These are phyloP conservation scores for Dilophus febrilis DNA, from an alignment of 2,888 invertebrate genomes.

Conservation along the genomic window DNA sequence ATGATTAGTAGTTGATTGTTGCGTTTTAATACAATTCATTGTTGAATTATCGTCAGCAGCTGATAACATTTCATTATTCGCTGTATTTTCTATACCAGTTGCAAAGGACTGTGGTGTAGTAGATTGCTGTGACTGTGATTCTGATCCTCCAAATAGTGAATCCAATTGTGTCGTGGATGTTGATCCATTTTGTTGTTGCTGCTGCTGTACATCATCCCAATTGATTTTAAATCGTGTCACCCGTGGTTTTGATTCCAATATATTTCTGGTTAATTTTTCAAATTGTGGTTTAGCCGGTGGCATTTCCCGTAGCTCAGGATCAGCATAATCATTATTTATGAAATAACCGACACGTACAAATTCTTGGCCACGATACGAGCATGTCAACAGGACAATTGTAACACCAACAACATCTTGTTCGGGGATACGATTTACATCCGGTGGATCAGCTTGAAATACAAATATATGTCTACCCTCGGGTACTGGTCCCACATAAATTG, in stretches of 20 bases:
- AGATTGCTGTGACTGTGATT: too few species aligned
- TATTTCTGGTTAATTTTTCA: constrained; percentile 62
- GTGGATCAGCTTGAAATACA: constrained; percentile 72
- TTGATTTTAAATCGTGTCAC: constrained; percentile 95
- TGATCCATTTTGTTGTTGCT: constrained; percentile 31
- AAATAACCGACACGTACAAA: constrained; percentile 98
- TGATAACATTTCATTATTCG: too few species aligned
- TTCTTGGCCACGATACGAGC: constrained; percentile 82
- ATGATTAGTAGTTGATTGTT: too few species aligned
- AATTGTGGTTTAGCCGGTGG: constrained; percentile 85
- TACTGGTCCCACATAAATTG: constrained; percentile 94
- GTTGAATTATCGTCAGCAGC: too few species aligned
- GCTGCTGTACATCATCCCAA: constrained; percentile 73
- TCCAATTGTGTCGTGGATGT: too few species aligned
- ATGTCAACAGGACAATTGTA: constrained; percentile 88
- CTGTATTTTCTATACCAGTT: constrained; percentile 14
- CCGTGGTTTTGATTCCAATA: constrained; percentile 68
- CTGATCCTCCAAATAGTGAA: too few species aligned
- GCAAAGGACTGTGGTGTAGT: too few species aligned
- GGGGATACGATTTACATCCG: constrained; percentile 85
- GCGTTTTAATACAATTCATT: too few species aligned
- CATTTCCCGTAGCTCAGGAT: constrained; percentile 83
- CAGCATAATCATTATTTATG: constrained; percentile 92
- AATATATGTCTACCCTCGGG: constrained; percentile 86
- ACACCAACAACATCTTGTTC: constrained; percentile 95